Evolutionary conservation across 30 jellyfish, hydroid and myxozoan species (phyloP).

Genomic region (Catostylus mosaicus): DNA sequence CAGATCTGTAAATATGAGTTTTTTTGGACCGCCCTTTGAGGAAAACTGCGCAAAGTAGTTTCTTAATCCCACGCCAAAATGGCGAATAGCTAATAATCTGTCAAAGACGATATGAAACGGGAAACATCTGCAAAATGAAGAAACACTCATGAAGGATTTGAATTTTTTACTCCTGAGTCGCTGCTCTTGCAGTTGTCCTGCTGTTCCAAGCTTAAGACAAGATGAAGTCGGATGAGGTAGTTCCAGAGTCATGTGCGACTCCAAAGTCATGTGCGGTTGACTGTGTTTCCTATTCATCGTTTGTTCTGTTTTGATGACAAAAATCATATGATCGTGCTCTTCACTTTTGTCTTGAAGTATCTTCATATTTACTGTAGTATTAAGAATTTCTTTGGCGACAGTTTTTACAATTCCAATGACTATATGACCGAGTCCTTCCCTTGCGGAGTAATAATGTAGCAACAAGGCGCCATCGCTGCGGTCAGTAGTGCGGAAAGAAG

Average conservation of each 20-base stretch:
- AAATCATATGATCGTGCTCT: slow-evolving; percentile 63
- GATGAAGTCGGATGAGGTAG: slow-evolving; percentile 17
- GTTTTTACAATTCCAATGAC: slow-evolving; percentile 89
- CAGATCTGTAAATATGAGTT: slow-evolving; percentile 50
- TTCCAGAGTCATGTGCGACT: slow-evolving; percentile 7
- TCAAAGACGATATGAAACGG: slow-evolving; percentile 90
- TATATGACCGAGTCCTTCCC: slow-evolving; percentile 80
- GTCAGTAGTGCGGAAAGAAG: slow-evolving; percentile 85
- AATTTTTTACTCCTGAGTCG: slow-evolving; percentile 39
- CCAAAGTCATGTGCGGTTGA: too few relatives aligned
- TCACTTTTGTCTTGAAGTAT: slow-evolving; percentile 41
- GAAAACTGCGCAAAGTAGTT: slow-evolving; percentile 56
- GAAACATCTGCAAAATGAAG: slow-evolving; percentile 75
- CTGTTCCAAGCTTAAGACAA: slow-evolving; percentile 59
- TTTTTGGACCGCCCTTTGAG: background rate
- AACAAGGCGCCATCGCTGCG: slow-evolving; percentile 80
- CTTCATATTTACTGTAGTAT: slow-evolving; percentile 56
- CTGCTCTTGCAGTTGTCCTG: slow-evolving; percentile 45
- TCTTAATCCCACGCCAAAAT: slow-evolving; percentile 58
- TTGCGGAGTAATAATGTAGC: slow-evolving; percentile 78
- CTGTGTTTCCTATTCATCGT: slow-evolving; percentile 16
- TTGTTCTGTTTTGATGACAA: slow-evolving; percentile 51
- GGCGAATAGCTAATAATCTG: slow-evolving; percentile 58
- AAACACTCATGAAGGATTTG: slow-evolving; percentile 59
- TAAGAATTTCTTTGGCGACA: slow-evolving; percentile 77